Conservation (phyloP, 1,140 invertebrate genomes). For the Episyrphus balteatus region DNA sequence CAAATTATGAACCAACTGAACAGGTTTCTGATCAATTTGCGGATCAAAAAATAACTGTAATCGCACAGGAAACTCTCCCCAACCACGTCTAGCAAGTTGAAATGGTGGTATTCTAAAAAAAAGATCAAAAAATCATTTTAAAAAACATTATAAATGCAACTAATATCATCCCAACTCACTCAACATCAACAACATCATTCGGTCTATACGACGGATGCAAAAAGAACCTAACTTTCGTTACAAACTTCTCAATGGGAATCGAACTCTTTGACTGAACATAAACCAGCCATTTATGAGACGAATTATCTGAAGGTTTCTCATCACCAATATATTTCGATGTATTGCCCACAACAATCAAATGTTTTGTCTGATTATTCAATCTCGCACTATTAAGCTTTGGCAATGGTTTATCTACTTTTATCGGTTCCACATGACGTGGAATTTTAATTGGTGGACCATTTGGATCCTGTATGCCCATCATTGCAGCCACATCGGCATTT, state of each 20-base stretch:
- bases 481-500: neutral
- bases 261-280: slow-evolving; percentile 55
- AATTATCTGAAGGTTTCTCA: slow-evolving; percentile 50
- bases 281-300: slow-evolving; percentile 85
- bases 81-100: slow-evolving; percentile 70
- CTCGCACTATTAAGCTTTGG: slow-evolving; percentile 17
- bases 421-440: slow-evolving; percentile 33
- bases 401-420: slow-evolving; percentile 4
- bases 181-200: slow-evolving; percentile 73
- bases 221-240: slow-evolving; percentile 68
- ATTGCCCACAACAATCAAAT: slow-evolving; percentile 60
- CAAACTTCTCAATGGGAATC: slow-evolving; percentile 47
- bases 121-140: slow-evolving; percentile 12
- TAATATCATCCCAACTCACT: slow-evolving; percentile 38
- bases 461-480: neutral
- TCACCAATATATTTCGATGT: slow-evolving; percentile 71
- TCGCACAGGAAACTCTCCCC: slow-evolving; percentile 81
- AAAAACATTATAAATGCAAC: neutral
- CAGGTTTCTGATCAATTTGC: slow-evolving; percentile 56
- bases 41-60: slow-evolving; percentile 72
- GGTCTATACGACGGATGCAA: slow-evolving; percentile 79
- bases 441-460: slow-evolving; percentile 27
- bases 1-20: slow-evolving; percentile 69
- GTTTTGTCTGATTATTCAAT: slow-evolving; percentile 28
- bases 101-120: slow-evolving; percentile 64